These are phyloP conservation scores for Abscondita cerata DNA, from an alignment of 2,888 invertebrate species.

Conservation along the genomic window DNA sequence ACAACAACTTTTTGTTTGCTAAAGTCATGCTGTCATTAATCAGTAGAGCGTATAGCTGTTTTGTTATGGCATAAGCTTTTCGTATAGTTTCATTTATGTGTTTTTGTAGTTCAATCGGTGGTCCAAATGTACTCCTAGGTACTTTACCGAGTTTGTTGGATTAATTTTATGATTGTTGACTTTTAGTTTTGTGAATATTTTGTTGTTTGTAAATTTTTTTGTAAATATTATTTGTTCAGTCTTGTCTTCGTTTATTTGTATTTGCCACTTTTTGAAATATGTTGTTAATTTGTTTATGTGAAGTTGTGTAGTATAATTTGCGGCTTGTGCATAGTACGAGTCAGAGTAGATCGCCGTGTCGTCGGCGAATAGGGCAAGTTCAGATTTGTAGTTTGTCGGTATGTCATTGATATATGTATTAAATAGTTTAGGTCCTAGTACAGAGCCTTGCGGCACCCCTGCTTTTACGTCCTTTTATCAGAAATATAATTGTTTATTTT, in stretches of 20 bases:
- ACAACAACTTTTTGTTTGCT: slow-evolving; percentile 38
- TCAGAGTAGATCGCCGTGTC: slow-evolving; percentile 41
- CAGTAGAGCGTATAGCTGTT: slow-evolving; percentile 24
- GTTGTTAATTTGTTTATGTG: slow-evolving; percentile 13
- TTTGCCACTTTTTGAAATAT: slow-evolving; percentile 33
- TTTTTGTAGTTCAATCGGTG: slow-evolving; percentile 29
- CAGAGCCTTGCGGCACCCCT: slow-evolving; percentile 33
- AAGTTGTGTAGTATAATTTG: slow-evolving; percentile 37
- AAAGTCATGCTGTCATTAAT: slow-evolving; percentile 4
- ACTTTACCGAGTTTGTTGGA: slow-evolving; percentile 28
- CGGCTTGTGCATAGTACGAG: slow-evolving; percentile 34
- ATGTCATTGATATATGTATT: slow-evolving; percentile 34
- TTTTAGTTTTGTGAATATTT: slow-evolving; percentile 11
- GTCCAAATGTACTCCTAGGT: slow-evolving; percentile 41
- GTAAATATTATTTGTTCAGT: slow-evolving; percentile 27
- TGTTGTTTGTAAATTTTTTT: slow-evolving; percentile 14
- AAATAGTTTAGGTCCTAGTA: slow-evolving; percentile 35
- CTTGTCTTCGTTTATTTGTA: slow-evolving; percentile 34
- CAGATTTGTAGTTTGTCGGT: slow-evolving; percentile 21
- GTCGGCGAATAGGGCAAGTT: slow-evolving; percentile 38
- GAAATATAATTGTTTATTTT: background rate
- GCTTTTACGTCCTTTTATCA: slow-evolving; percentile 1
- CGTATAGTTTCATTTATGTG: slow-evolving; percentile 25
- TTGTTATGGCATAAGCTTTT: slow-evolving; percentile 23
- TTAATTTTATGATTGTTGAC: slow-evolving; percentile 12